Percentiles rank a stretch among this genome's conserved stretches.
These are phyloP conservation scores for Poeciliopsis occidentalis DNA, from an alignment of 2,113 vertebrate species.

Conservation along the genomic window DNA sequence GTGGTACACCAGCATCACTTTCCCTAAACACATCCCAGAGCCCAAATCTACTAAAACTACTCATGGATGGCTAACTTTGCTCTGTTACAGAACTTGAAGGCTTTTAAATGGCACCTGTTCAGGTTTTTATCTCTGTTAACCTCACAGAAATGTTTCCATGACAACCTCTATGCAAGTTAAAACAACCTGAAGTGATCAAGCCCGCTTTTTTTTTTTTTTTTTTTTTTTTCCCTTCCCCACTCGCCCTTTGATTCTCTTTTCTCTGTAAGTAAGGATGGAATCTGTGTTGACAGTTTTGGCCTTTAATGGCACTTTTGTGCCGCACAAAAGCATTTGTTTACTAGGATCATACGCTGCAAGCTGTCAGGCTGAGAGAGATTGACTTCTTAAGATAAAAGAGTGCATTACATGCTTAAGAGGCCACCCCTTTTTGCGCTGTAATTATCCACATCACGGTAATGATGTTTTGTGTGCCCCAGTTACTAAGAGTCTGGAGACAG, in stretches of 20 bases:
- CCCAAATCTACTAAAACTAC: constrained; percentile 1
- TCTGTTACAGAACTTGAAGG: constrained; percentile 88
- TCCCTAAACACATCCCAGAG: constrained; percentile 36
- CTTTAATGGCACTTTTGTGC: constrained; percentile 97
- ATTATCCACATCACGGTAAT: constrained; percentile 89
- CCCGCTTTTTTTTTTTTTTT: constrained; percentile 68
- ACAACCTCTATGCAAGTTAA: constrained; percentile 98
- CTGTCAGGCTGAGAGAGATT: constrained; percentile 89
- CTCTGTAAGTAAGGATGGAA: constrained; percentile 86
- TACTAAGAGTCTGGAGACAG: constrained; percentile 80
- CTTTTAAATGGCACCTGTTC: constrained; percentile 93
- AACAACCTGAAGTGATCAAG: constrained; percentile 97
- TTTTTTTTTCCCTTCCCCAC: neutral
- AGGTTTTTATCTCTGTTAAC: constrained; percentile 90
- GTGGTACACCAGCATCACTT: constrained; percentile 43
- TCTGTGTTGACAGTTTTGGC: constrained; percentile 99
- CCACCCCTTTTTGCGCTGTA: constrained; percentile 82
- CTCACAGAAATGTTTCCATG: constrained; percentile 96
- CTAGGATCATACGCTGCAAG: constrained; percentile 92
- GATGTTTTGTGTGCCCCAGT: constrained; percentile 84
- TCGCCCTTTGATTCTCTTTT: constrained; percentile 36
- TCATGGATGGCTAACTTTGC: constrained; percentile 77
- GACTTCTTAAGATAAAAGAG: constrained; percentile 93
- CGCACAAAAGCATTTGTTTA: constrained; percentile 95
- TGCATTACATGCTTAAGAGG: constrained; percentile 87